Evolutionary conservation across 2,113 vertebrate genomes (phyloP).

Genomic region (Pycnonotus jocosus): DNA sequence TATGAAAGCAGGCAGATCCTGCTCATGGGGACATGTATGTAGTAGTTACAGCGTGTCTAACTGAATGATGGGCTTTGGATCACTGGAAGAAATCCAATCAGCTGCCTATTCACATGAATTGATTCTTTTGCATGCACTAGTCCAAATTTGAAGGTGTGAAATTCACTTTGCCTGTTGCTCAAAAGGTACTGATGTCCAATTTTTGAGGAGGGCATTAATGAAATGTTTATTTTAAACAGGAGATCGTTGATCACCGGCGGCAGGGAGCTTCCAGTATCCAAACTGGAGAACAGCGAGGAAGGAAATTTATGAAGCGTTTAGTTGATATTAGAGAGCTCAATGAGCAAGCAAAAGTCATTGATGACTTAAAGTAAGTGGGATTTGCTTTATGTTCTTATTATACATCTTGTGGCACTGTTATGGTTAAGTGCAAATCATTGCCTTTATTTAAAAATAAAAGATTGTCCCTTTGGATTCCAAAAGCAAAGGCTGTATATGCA

Average conservation of each 20-base stretch:
- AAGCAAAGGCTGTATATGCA: background rate
- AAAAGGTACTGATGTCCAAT: rapidly evolving
- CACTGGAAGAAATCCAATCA: slow-evolving; percentile 64
- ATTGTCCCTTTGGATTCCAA: background rate
- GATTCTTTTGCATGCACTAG: slow-evolving; percentile 72
- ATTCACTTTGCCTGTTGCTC: background rate
- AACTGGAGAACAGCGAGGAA: slow-evolving; percentile 80
- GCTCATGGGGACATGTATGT: slow-evolving; percentile 98
- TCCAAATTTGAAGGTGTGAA: slow-evolving; percentile 55
- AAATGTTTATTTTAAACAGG: slow-evolving; percentile 69
- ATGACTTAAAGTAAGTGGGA: slow-evolving; percentile 91
- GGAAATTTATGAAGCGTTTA: slow-evolving; percentile 90
- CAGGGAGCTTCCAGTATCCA: slow-evolving; percentile 77
- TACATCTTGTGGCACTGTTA: background rate
- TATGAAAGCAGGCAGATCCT: slow-evolving; percentile 84
- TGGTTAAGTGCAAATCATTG: background rate
- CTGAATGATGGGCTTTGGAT: slow-evolving; percentile 65
- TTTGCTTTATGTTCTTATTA: background rate
- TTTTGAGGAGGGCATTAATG: background rate
- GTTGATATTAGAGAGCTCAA: slow-evolving; percentile 97
- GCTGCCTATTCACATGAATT: background rate
- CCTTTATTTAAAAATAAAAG: background rate
- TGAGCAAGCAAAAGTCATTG: slow-evolving; percentile 97
- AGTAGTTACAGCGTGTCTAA: slow-evolving; percentile 53
- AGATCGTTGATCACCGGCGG: slow-evolving; percentile 83